A percentile compares a stretch with the other conserved stretches of the same genome.
Evolutionary conservation across 2,888 invertebrate genomes (phyloP).

Genomic region (Cotesia congregata): DNA sequence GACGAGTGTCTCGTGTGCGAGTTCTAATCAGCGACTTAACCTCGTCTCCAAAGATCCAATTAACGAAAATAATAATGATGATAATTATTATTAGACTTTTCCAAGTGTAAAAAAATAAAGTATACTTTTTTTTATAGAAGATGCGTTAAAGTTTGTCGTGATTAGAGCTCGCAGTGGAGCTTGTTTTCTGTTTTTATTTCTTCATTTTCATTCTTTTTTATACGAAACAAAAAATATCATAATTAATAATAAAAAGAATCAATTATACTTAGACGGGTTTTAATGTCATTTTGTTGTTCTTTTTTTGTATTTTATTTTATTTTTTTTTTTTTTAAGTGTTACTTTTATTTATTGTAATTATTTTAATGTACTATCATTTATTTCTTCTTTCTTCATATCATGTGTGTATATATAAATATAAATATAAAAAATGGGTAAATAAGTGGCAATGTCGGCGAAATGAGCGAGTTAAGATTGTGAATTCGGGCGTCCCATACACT

Average conservation of each 20-base stretch:
- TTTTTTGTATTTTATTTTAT: neutral
- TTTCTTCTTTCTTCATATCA: slow-evolving; percentile 18
- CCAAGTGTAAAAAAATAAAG: slow-evolving; percentile 54
- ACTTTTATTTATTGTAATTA: slow-evolving; percentile 16
- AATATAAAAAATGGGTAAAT: neutral
- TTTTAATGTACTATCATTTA: slow-evolving; percentile 9
- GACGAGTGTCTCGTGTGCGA: slow-evolving; percentile 61
- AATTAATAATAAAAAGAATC: slow-evolving; percentile 22
- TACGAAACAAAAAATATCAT: slow-evolving; percentile 39
- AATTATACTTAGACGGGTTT: neutral
- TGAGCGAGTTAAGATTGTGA: slow-evolving; percentile 25
- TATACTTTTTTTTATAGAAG: slow-evolving; percentile 24
- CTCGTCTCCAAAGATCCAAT: slow-evolving; percentile 59
- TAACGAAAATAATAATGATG: neutral
- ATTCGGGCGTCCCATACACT: slow-evolving; percentile 8
- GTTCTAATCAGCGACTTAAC: slow-evolving; percentile 55
- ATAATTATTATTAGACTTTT: slow-evolving; percentile 37
- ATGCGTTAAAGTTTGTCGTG: slow-evolving; percentile 15
- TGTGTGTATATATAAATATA: neutral
- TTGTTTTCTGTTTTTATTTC: slow-evolving; percentile 57
- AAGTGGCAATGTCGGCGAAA: slow-evolving; percentile 31
- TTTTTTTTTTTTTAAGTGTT: slow-evolving; percentile 4
- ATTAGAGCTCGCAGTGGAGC: slow-evolving; percentile 50
- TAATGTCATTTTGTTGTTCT: slow-evolving; percentile 17
- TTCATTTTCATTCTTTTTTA: slow-evolving; percentile 32